Evolutionary conservation across 1,140 invertebrate species (phyloP), one percentile per base, ranked within the genome.

Genomic region (Microvelia longipes): DNA sequence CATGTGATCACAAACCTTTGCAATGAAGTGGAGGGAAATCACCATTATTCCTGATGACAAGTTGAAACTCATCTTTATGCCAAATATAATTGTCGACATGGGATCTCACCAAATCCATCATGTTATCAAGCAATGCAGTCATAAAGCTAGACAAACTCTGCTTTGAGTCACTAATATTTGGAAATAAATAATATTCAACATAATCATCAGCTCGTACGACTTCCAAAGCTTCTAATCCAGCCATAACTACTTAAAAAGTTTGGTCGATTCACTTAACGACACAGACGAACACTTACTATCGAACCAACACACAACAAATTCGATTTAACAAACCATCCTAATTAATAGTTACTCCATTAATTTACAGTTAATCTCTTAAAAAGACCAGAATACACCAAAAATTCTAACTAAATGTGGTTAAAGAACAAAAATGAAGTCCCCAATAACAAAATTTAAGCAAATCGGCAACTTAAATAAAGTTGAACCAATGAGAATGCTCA

Each of bases 181-280:
- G 84, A 77, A 88, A 90, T 30, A 90, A 73, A 74, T 83, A 89
- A 78, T 88, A 88, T 77, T 89, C 87, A 15, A 90, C 80, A 69
- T 83, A 84, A 77, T 89, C 87, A 68, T 89, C 87, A 72, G 84
- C 85, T 28, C 82, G 78, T 14, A 84, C 81, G 62, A 79, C 80
- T 75, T 85, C 81, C 61, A 84, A 76, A 70, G 77, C 72, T 71
- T 69, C 68, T 64, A 50, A 11, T 11, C 35, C 35, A 19, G 35
- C 35, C 35, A 50, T 50, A 50, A 19, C 5, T 5, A 50, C 5
- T 11, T 50, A 50, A 50, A 50, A 19, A 50, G 35, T 50, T 50
- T 50, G 35, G 19, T 50, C 35, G 35, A 50, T 50, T 50, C 35
- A n/a, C n/a, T n/a, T n/a, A n/a, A n/a, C n/a, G n/a, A n/a, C n/a